Conservation (phyloP, 2,113 vertebrate species). For the Amazona vittata region DNA sequence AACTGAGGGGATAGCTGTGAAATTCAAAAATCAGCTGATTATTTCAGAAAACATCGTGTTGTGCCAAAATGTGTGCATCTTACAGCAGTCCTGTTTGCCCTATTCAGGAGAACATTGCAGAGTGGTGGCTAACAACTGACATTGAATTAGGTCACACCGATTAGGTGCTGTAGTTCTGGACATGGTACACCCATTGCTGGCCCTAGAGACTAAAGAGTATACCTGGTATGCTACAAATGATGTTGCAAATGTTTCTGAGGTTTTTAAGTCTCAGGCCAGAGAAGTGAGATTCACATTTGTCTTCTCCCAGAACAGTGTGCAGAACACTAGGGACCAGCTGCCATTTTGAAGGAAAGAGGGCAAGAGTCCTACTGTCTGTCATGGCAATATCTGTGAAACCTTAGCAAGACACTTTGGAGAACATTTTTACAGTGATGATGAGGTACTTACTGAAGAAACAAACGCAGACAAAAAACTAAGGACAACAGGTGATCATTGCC, state of each 20-base stretch:
- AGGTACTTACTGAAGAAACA: neutral
- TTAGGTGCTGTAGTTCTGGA: neutral
- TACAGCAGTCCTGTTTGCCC: neutral
- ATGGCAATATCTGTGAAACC: neutral
- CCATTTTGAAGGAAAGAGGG: neutral
- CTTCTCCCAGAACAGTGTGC: neutral
- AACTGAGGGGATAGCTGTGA: neutral
- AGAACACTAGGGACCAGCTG: neutral
- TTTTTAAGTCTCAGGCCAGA: neutral
- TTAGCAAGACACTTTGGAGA: neutral
- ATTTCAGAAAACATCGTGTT: neutral
- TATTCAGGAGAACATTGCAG: neutral
- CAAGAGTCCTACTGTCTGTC: neutral
- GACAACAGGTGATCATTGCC: neutral
- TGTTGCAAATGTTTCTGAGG: neutral
- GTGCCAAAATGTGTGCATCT: neutral
- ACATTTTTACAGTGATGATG: neutral
- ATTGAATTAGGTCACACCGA: neutral
- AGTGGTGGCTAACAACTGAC: neutral
- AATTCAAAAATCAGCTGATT: neutral
- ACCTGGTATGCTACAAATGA: neutral
- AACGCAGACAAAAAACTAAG: neutral
- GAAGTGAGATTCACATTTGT: neutral
- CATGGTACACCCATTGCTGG: neutral
- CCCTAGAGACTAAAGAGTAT: neutral